A percentile compares a stretch with the other conserved stretches of the same genome.
Evolutionary conservation across 2,113 vertebrate species (phyloP).

Genomic region (Pelvicachromis taeniatus): DNA sequence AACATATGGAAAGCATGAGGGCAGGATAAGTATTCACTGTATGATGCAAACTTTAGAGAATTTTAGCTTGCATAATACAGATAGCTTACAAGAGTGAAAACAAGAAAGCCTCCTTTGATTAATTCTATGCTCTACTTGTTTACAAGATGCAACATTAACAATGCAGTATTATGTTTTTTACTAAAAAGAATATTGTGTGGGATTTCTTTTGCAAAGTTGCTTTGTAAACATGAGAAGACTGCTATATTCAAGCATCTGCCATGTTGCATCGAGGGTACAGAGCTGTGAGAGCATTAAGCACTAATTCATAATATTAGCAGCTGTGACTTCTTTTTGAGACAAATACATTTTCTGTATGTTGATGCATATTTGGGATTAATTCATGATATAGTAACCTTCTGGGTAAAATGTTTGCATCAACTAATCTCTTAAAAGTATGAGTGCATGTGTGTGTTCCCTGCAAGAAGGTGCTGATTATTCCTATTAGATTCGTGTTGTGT

Average conservation of each 20-base stretch:
- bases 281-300: background rate
- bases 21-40: background rate
- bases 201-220: background rate
- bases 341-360: background rate
- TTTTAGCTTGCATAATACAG: background rate
- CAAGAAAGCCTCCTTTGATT: background rate
- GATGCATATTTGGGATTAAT: conserved; percentile 9
- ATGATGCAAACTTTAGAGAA: background rate
- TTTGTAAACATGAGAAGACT: background rate
- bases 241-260: background rate
- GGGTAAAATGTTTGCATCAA: conserved; percentile 19
- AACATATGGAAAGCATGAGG: background rate
- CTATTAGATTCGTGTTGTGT: conserved; percentile 72
- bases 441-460: conserved; percentile 13
- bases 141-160: background rate
- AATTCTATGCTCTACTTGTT: background rate
- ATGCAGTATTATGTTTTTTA: background rate
- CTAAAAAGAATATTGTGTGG: background rate
- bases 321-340: background rate
- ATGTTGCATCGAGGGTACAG: background rate
- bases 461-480: conserved; percentile 71
- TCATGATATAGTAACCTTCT: conserved; percentile 3
- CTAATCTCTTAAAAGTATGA: conserved; percentile 2
- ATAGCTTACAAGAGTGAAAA: background rate
- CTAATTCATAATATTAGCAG: background rate